These are phyloP conservation scores for Arnoldichthys spilopterus DNA, from an alignment of 2,797 vertebrate species.

Conservation along the genomic window DNA sequence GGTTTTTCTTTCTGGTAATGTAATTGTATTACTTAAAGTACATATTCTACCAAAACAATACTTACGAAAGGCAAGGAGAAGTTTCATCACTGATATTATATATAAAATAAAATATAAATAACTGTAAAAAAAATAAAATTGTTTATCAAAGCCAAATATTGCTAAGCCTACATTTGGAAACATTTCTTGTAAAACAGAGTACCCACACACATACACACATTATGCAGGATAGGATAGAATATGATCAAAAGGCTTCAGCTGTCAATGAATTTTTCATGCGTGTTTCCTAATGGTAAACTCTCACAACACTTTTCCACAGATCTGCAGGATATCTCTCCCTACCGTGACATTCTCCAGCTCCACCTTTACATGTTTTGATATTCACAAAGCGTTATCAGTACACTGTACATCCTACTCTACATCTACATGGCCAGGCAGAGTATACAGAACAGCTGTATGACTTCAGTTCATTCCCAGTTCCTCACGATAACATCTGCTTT, in stretches of 20 bases:
- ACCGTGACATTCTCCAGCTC: not conserved
- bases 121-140: no score
- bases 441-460: not conserved
- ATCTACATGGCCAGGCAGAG: no score
- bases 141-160: no score
- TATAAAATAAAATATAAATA: not conserved
- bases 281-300: constrained; percentile 15
- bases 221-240: not conserved
- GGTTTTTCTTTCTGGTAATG: no score
- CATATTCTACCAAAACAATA: no score
- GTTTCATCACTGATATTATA: not conserved
- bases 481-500: not conserved
- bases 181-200: not conserved
- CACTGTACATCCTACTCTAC: not conserved
- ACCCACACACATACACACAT: constrained; percentile 15
- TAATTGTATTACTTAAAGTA: no score
- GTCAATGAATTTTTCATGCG: constrained; percentile 64
- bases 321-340: not conserved
- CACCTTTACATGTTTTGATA: not conserved
- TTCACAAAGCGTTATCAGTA: not conserved
- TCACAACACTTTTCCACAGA: constrained; percentile 17
- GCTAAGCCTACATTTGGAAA: not conserved
- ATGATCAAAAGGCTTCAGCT: constrained; percentile 31
- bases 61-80: not conserved
- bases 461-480: not conserved